Conservation (phyloP, 2,797 vertebrate genomes). For the Tenualosa thibaudeaui region DNA sequence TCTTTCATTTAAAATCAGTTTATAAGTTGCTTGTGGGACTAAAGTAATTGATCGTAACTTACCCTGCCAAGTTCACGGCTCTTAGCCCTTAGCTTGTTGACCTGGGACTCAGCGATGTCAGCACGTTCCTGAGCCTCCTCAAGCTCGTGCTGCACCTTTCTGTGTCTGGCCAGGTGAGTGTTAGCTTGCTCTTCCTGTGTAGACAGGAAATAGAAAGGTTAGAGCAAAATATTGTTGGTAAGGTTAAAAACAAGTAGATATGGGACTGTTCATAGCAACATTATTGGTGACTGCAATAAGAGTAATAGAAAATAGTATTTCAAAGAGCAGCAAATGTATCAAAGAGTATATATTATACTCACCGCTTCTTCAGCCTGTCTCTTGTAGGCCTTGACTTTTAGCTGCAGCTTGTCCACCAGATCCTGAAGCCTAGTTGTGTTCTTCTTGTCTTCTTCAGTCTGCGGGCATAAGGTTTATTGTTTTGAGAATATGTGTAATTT, state of each 20-base stretch:
- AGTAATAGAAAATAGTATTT: background rate
- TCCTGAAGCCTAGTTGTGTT: slow-evolving; percentile 77
- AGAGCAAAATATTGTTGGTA: background rate
- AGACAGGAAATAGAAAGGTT: background rate
- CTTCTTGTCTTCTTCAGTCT: slow-evolving; percentile 77
- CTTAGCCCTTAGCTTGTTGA: slow-evolving; percentile 88
- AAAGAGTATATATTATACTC: slow-evolving; percentile 52
- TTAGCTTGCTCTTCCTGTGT: slow-evolving; percentile 89
- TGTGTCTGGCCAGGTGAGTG: slow-evolving; percentile 81
- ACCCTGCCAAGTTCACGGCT: slow-evolving; percentile 84
- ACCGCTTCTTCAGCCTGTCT: slow-evolving; percentile 78
- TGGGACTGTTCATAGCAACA: background rate
- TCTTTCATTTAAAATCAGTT: background rate
- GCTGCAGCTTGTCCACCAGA: slow-evolving; percentile 77
- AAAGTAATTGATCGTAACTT: background rate
- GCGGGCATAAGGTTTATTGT: background rate
- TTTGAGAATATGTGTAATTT: background rate
- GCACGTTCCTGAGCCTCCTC: slow-evolving; percentile 87
- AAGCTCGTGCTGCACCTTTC: slow-evolving; percentile 87
- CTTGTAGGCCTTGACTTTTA: slow-evolving; percentile 80
- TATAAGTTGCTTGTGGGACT: background rate
- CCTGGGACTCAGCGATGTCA: slow-evolving; percentile 90
- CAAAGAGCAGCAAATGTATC: background rate
- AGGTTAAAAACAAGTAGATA: background rate
- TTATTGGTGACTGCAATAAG: background rate